Evolutionary conservation across 2,797 vertebrate genomes (phyloP).

Genomic region (Pachyuromys duprasi): DNA sequence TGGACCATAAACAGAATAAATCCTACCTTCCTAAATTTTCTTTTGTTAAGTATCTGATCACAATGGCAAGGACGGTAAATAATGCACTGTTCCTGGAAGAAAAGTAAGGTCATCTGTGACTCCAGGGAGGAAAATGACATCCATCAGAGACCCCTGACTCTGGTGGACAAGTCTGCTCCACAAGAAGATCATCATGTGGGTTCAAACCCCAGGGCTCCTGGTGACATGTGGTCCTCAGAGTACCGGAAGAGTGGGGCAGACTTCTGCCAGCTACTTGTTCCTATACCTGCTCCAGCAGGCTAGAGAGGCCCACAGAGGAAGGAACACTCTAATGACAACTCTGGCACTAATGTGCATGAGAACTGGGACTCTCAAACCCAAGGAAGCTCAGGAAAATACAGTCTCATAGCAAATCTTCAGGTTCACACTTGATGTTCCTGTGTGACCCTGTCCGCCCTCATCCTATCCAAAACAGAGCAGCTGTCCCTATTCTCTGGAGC

Average conservation of each 20-base stretch:
- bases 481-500: not conserved
- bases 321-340: not conserved
- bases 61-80: not conserved
- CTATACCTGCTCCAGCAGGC: not conserved
- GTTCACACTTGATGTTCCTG: not conserved
- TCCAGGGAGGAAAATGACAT: not conserved
- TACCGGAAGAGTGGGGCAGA: not conserved
- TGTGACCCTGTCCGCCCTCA: no score
- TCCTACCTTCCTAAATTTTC: not conserved
- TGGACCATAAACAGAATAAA: not conserved
- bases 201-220: not conserved
- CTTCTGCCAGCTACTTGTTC: not conserved
- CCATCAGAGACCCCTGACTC: not conserved
- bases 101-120: not conserved
- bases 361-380: not conserved
- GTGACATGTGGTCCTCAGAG: no score
- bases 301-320: not conserved
- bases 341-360: not conserved
- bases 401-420: not conserved
- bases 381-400: not conserved
- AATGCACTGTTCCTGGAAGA: not conserved
- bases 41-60: not conserved
- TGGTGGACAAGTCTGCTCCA: not conserved
- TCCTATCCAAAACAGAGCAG: no score
- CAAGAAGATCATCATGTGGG: no score